phyloP scores from a whole-genome alignment of 2,113 vertebrate species.

The Cinclus cinclus region DNA sequence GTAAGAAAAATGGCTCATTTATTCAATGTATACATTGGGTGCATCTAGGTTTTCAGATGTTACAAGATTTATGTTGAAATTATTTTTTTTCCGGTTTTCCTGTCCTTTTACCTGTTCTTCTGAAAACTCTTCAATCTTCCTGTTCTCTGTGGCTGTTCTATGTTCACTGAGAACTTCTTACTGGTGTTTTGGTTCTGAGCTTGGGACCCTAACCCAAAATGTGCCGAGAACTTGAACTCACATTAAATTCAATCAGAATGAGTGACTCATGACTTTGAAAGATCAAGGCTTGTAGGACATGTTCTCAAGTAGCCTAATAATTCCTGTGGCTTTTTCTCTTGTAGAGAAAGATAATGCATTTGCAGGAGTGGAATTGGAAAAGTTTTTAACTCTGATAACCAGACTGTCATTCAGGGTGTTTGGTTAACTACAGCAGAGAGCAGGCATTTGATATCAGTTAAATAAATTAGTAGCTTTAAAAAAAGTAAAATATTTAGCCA shows the following conservation, averaged over 20 bases:
- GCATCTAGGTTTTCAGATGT: slow-evolving; percentile 21
- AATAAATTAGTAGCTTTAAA: not conserved
- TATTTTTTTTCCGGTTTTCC: slow-evolving; percentile 37
- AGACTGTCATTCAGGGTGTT: not conserved
- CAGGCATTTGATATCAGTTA: not conserved
- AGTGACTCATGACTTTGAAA: not conserved
- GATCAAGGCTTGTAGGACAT: not conserved
- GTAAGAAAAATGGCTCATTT: slow-evolving; percentile 69
- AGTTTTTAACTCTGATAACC: not conserved
- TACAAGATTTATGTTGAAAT: slow-evolving; percentile 70
- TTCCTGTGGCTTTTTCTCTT: not conserved
- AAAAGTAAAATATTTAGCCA: not conserved
- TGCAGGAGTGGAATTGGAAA: not conserved
- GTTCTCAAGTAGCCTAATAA: not conserved
- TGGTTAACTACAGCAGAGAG: not conserved
- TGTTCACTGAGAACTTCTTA: not conserved
- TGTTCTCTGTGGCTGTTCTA: not conserved
- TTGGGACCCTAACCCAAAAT: not conserved
- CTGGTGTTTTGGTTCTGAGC: not conserved
- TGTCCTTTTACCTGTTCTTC: not conserved
- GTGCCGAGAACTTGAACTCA: not conserved
- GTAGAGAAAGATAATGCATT: not conserved
- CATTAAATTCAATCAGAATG: not conserved
- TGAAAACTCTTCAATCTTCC: not conserved
- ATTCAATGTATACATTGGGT: slow-evolving; percentile 4